phyloP scores from a whole-genome alignment of 1,140 invertebrate genomes.

The Nomia melanderi region DNA sequence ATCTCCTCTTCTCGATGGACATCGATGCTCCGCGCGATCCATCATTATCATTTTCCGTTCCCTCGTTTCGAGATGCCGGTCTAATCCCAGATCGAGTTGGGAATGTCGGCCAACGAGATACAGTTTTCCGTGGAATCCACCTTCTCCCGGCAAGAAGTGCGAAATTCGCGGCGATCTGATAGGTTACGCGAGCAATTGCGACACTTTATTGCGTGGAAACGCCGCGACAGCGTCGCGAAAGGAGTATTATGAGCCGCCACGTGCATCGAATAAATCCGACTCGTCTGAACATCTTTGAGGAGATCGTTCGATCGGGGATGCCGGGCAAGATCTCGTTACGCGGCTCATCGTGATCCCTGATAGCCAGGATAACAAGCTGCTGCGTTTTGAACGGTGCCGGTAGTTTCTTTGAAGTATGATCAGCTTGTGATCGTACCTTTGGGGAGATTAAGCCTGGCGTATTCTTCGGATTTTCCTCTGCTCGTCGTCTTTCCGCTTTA shows the following conservation, averaged over 20 bases:
- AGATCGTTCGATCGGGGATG: constrained; percentile 8
- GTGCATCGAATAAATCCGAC: neutral
- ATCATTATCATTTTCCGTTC: neutral
- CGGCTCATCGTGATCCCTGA: neutral
- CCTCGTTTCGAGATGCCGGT: neutral
- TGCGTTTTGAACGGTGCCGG: constrained; percentile 16
- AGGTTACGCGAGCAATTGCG: neutral
- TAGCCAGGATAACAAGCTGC: constrained; percentile 20
- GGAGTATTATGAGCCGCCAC: neutral
- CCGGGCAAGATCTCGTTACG: neutral
- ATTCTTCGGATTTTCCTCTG: no score
- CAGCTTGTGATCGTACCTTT: no score
- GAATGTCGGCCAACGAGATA: constrained; percentile 3
- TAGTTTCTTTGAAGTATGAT: neutral
- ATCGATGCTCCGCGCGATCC: neutral
- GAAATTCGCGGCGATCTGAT: neutral
- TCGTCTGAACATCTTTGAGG: neutral
- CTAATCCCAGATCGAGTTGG: neutral
- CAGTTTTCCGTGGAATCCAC: neutral
- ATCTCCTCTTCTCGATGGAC: constrained; percentile 1
- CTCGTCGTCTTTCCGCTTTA: no score
- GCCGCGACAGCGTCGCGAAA: no score
- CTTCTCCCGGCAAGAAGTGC: neutral
- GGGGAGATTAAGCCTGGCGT: no score
- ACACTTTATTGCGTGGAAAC: neutral